Evolutionary conservation across 2,888 invertebrate genomes (phyloP).

Genomic region (Pristionchus fissidentatus): DNA sequence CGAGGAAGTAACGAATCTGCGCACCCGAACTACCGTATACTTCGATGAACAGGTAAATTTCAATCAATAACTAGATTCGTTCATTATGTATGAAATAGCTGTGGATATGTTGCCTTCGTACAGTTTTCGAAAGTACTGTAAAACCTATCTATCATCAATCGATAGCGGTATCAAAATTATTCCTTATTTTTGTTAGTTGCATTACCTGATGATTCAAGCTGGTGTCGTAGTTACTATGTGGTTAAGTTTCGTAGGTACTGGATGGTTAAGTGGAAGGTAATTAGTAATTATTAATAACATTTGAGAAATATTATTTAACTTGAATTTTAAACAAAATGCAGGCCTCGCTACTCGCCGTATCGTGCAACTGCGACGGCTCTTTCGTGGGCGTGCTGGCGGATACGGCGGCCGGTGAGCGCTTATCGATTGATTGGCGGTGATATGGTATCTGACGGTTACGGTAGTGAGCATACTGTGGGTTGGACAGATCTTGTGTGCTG

Average conservation of each 20-base stretch:
- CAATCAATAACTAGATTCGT: neutral
- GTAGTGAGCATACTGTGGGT: too few species aligned
- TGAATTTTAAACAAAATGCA: conserved; percentile 7
- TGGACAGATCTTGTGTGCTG: too few species aligned
- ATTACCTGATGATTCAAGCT: too few species aligned
- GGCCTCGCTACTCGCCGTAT: conserved; percentile 4
- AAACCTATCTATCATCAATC: neutral
- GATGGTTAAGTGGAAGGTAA: too few species aligned
- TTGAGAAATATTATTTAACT: neutral
- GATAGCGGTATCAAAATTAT: too few species aligned
- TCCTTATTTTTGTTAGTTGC: too few species aligned
- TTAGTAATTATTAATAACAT: neutral
- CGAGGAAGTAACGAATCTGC: conserved; percentile 29
- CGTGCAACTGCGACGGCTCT: conserved; percentile 39
- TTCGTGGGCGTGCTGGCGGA: conserved; percentile 31
- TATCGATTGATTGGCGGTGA: too few species aligned
- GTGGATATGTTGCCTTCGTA: too few species aligned
- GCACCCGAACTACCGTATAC: neutral
- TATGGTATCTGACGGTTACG: neutral
- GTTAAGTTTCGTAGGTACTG: too few species aligned
- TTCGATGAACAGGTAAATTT: conserved; percentile 37
- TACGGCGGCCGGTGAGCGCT: conserved; percentile 10
- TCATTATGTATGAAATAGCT: too few species aligned
- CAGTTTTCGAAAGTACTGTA: neutral
- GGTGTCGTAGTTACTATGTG: too few species aligned